A percentile compares a stretch with the other conserved stretches of the same genome.
Evolutionary conservation across 2,888 invertebrate species (phyloP).

Genomic region (Germaria angustata): DNA sequence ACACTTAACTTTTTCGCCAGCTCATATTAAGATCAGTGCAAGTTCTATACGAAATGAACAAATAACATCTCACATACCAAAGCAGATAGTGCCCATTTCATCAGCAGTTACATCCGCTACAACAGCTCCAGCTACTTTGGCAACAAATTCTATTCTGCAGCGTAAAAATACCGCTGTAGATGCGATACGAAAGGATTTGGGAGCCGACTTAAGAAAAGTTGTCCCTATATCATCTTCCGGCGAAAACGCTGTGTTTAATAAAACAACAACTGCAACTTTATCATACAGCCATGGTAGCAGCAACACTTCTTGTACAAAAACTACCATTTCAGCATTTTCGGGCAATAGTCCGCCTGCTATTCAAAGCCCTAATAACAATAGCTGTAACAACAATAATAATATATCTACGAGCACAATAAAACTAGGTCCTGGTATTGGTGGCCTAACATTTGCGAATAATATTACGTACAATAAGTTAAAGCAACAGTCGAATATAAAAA

Average conservation of each 20-base stretch:
- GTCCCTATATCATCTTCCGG: conserved; percentile 57
- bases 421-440: conserved; percentile 79
- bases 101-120: conserved; percentile 70
- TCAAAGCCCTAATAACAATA: conserved; percentile 22
- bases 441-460: conserved; percentile 79
- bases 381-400: conserved; percentile 24
- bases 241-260: conserved; percentile 43
- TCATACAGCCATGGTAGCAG: conserved; percentile 40
- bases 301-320: conserved; percentile 57
- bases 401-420: conserved; percentile 78
- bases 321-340: conserved; percentile 37
- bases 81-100: conserved; percentile 74
- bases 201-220: conserved; percentile 81
- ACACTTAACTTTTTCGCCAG: conserved; percentile 87
- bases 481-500: conserved; percentile 74
- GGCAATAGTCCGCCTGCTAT: conserved; percentile 18
- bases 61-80: conserved; percentile 74
- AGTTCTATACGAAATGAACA: conserved; percentile 75
- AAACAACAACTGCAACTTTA: conserved; percentile 67
- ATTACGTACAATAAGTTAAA: conserved; percentile 79
- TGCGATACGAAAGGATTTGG: conserved; percentile 84
- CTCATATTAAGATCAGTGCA: conserved; percentile 83
- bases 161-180: conserved; percentile 78
- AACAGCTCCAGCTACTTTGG: conserved; percentile 73
- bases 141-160: conserved; percentile 74